Evolutionary conservation across 2,797 vertebrate species (phyloP), one percentile per base, ranked within the genome.

Genomic region (Borostomias antarcticus): DNA sequence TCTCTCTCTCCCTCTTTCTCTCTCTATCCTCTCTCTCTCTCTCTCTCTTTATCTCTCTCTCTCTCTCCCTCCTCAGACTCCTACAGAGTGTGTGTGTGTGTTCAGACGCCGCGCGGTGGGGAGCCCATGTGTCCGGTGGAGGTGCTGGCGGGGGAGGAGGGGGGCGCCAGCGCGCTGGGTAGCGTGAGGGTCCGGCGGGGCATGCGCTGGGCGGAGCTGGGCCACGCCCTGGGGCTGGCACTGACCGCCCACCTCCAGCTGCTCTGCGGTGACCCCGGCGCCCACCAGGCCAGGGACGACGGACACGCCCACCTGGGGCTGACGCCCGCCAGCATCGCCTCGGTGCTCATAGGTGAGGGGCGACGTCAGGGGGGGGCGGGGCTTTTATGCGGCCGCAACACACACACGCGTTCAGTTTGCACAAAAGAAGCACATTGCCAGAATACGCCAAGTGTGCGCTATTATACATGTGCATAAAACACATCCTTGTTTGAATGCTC

Each of bases 181-280:
- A 66, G 85, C 71, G 89, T 96, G 79, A 88, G 83, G 48, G 90
- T 98, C 62, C 91, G 93, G 74, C 94, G 93, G 62, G 86, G 90
- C 54, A 95, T 78, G 57, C 72, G 89, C 50, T 97, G 96, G 96
- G 86, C 93, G 68, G 93, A 95, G 85, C 91, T 98, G 81, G 91
- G 89, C 63, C 89, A 87, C 76, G 84, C 85, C 75, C 90, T 98
- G 86, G 86, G 69, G 84, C 91, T 86, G 66, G 87, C 92, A 70
- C 88, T 96, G 84, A 88, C 85, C 82, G 85, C 89, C 81, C 93
- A 96, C 89, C 95, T 97, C 75, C 92, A 88, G 81, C 86, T 93
- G 2, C 9, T 94, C 60, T 95, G 93, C 81, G 92, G 93, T 77
- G 94, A 91, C 70, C 85, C 91, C 92, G 88, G 87, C 69, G 81